Conservation (phyloP, 2,797 vertebrate genomes). For the Parauchenoglanis punctatus region DNA sequence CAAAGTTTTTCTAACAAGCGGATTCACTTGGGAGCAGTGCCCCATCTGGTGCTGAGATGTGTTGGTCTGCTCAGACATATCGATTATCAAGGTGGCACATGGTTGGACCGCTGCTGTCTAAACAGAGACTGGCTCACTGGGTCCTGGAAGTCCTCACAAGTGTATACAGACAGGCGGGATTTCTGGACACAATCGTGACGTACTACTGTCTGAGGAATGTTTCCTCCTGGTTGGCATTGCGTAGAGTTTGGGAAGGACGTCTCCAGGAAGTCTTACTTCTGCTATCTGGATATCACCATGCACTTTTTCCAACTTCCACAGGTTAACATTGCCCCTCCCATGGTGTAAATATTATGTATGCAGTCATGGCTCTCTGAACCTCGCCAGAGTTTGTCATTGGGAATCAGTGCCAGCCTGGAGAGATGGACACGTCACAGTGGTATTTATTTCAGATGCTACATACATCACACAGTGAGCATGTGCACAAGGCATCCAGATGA, state of each 20-base stretch:
- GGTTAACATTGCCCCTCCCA: slow-evolving; percentile 3
- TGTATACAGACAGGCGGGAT: slow-evolving; percentile 2
- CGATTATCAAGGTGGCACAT: slow-evolving; percentile 10
- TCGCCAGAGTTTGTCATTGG: background rate
- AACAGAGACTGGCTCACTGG: background rate
- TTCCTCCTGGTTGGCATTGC: background rate
- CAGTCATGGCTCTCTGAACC: background rate
- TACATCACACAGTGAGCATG: background rate
- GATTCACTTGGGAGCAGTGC: background rate
- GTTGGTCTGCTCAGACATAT: slow-evolving; percentile 6
- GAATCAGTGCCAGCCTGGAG: background rate
- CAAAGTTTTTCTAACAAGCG: background rate
- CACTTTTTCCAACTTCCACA: background rate
- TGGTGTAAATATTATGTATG: background rate
- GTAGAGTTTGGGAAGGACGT: background rate
- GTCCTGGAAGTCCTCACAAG: background rate
- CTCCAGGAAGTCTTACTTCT: background rate
- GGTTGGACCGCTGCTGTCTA: slow-evolving; percentile 3
- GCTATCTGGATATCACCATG: background rate
- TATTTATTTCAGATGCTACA: background rate
- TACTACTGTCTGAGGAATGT: background rate
- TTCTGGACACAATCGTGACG: background rate
- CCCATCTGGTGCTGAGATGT: slow-evolving; percentile 14
- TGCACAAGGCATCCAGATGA: background rate
- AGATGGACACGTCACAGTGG: background rate